Conservation (phyloP, 2,113 vertebrate genomes). For the Ptilonorhynchus violaceus region DNA sequence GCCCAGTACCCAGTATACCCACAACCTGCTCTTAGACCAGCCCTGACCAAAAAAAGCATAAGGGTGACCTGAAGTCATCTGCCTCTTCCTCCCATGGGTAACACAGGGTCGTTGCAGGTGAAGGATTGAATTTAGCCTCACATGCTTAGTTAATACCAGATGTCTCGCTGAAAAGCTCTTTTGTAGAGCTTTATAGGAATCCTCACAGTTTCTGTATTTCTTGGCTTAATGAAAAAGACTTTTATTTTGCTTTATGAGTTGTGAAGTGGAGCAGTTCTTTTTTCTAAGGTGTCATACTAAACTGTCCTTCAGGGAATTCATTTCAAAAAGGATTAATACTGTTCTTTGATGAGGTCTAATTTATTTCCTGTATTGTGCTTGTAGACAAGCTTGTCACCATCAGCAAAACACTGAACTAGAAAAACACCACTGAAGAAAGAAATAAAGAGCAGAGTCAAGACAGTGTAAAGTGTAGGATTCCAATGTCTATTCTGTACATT, state of each 20-base stretch:
- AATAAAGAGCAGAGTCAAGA: neutral
- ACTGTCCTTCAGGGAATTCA: neutral
- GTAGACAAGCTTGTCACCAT: neutral
- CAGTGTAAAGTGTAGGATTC: neutral
- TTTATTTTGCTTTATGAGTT: conserved; percentile 1
- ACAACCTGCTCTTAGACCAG: neutral
- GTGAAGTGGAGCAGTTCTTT: neutral
- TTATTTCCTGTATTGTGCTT: neutral
- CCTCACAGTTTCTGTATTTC: neutral
- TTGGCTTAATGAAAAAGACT: neutral
- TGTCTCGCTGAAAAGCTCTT: conserved; percentile 40
- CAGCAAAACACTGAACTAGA: neutral
- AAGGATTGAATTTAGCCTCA: conserved; percentile 8
- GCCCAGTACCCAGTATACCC: neutral
- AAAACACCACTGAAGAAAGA: neutral
- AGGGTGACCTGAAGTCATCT: neutral
- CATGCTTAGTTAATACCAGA: conserved; percentile 48
- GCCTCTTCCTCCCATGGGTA: conserved; percentile 8
- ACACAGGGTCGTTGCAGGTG: conserved; percentile 11
- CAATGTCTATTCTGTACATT: neutral
- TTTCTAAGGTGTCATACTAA: neutral
- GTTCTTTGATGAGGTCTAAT: conserved; percentile 5
- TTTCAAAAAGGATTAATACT: neutral
- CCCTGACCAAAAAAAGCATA: neutral
- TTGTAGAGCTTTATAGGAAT: conserved; percentile 26